These are phyloP conservation scores for Noctua janthina DNA, from an alignment of 2,888 invertebrate genomes.

Conservation along the genomic window DNA sequence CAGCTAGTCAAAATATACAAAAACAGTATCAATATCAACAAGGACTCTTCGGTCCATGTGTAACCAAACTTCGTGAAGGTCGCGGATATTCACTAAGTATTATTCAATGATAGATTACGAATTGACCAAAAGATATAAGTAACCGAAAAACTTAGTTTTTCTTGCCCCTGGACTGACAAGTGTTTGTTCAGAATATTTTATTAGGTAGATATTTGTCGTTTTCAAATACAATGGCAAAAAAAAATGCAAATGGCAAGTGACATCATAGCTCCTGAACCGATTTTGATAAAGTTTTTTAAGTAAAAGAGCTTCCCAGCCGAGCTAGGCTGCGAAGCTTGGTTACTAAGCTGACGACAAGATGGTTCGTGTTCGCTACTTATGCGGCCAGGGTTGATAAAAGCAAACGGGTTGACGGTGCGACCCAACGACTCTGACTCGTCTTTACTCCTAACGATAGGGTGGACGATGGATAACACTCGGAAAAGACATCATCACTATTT, in stretches of 20 bases:
- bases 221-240: background rate
- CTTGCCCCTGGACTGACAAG: background rate
- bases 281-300: no score
- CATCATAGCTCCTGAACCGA: no score
- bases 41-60: background rate
- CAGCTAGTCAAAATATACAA: background rate
- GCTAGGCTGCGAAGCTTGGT: background rate
- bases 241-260: no score
- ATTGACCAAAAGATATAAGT: conserved; percentile 6
- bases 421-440: background rate
- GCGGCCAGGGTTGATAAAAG: background rate
- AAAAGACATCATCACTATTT: background rate
- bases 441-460: background rate
- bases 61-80: conserved; percentile 26
- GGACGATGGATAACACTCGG: background rate
- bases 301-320: no score
- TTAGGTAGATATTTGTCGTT: background rate
- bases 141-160: background rate
- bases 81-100: conserved; percentile 18
- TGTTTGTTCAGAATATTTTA: background rate
- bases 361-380: background rate
- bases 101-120: conserved; percentile 38
- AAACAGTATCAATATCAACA: conserved; percentile 7
- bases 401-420: background rate
- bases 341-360: background rate